phyloP scores from a whole-genome alignment of 1,140 invertebrate species.

The Drosophila takahashii region DNA sequence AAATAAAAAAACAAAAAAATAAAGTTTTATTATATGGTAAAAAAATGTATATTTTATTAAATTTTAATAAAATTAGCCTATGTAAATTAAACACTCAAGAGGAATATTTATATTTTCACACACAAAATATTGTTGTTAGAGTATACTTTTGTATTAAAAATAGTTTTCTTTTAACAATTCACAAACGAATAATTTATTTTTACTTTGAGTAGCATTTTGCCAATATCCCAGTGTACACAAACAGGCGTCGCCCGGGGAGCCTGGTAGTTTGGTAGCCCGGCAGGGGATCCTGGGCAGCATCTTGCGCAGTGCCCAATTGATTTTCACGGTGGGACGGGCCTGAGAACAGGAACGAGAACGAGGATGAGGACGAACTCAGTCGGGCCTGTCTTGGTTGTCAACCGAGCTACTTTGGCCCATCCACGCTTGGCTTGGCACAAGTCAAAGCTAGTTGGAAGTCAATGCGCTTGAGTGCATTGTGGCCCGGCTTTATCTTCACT shows the following conservation, averaged over 20 bases:
- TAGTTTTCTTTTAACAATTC: too few species aligned
- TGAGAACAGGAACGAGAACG: not conserved
- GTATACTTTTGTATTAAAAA: too few species aligned
- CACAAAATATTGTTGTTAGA: too few species aligned
- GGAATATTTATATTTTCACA: too few species aligned
- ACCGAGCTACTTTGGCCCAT: conserved; percentile 51
- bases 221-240: conserved; percentile 23
- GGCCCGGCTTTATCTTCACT: conserved; percentile 43
- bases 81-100: too few species aligned
- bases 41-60: too few species aligned
- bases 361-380: not conserved
- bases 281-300: conserved; percentile 29
- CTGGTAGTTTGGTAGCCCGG: conserved; percentile 4
- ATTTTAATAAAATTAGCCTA: too few species aligned
- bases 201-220: too few species aligned
- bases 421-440: conserved; percentile 52
- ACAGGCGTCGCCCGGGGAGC: conserved; percentile 23
- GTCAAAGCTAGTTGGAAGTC: conserved; percentile 54
- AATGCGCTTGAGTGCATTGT: conserved; percentile 53
- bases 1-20: too few species aligned
- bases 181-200: too few species aligned
- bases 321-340: conserved; percentile 28
- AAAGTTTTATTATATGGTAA: too few species aligned
- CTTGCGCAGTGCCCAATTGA: conserved; percentile 52
- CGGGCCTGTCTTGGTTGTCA: conserved; percentile 28